Evolutionary conservation across 2,888 invertebrate species (phyloP), one percentile per base, ranked within the genome.

Genomic region (Hemistola chrysoprasaria): DNA sequence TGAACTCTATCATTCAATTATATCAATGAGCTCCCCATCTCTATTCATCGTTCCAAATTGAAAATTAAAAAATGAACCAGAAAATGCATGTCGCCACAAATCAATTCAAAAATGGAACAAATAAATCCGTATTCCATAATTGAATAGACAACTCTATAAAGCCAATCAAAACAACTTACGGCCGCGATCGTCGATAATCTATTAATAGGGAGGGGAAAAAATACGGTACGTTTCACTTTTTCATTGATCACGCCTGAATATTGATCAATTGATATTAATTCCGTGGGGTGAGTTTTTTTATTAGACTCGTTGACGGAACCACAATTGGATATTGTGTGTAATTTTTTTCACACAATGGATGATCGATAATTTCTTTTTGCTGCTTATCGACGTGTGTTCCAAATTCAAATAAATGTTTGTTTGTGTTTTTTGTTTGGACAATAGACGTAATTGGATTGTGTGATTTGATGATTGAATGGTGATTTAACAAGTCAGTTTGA

Each of bases 201-300:
- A 60, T 50, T 60, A 58, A 56, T 44, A 44, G 71, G 64, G 78
- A 71, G 73, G 71, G 78, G 81, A 53, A 56, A n/a, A n/a, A 44
- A 64, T 63, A 74, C 69, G 59, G 65, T 63, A 69, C 71, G 68
- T 62, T 59, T 72, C 74, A 22, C 27, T 73, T 73, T 54, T 55
- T 75, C 80, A 82, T 81, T 66, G 85, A 83, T 88, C 87, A 82
- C 88, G 87, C 86, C 87, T 80, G 78, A 75, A 67, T 84, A 88
- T 87, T 87, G 87, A 86, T 86, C 84, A 80, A 86, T 86, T 83
- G 84, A 79, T 83, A 84, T 83, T 82, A 80, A 85, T 83, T 56
- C 62, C 62, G 73, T 79, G 73, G 86, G 87, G 85, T 80, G 71
- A 62, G 62, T 65, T 79, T 79, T 80, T 82, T 82, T 75, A 76